Evolutionary conservation across 2,113 vertebrate species (phyloP).

Genomic region (Leptosomus discolor): DNA sequence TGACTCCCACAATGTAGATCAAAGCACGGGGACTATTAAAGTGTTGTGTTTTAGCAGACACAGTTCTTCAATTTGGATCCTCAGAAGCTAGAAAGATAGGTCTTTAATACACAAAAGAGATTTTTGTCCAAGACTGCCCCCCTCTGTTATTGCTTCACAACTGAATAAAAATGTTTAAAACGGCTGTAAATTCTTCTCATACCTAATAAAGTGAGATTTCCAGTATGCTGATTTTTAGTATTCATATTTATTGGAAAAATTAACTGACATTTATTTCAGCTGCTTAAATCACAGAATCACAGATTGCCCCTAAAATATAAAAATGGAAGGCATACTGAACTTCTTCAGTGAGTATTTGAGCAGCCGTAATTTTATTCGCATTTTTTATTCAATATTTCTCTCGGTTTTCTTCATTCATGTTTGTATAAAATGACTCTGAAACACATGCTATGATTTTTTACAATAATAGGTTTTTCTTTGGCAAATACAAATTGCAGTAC

Average conservation of each 20-base stretch:
- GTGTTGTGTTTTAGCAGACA: background rate
- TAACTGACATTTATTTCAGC: background rate
- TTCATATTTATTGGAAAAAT: background rate
- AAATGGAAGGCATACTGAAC: background rate
- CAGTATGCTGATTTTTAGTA: background rate
- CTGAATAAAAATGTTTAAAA: background rate
- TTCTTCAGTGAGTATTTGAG: background rate
- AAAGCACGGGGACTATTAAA: background rate
- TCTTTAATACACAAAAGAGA: background rate
- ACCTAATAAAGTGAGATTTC: background rate
- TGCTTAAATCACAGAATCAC: no score
- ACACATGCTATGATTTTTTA: background rate
- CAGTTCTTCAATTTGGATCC: background rate
- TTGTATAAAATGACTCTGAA: background rate
- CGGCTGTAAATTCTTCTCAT: background rate
- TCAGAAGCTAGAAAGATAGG: background rate
- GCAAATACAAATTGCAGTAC: background rate
- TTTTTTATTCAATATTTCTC: background rate
- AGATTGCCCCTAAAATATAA: background rate
- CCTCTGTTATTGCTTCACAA: background rate
- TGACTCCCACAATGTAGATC: background rate
- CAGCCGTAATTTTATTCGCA: background rate
- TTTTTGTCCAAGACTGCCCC: constrained; percentile 51
- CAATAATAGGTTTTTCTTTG: background rate
- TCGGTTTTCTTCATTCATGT: background rate